Base-by-base conservation (phyloP, 2,113 vertebrate genomes). In the Campylomormyrus tamandua region DNA sequence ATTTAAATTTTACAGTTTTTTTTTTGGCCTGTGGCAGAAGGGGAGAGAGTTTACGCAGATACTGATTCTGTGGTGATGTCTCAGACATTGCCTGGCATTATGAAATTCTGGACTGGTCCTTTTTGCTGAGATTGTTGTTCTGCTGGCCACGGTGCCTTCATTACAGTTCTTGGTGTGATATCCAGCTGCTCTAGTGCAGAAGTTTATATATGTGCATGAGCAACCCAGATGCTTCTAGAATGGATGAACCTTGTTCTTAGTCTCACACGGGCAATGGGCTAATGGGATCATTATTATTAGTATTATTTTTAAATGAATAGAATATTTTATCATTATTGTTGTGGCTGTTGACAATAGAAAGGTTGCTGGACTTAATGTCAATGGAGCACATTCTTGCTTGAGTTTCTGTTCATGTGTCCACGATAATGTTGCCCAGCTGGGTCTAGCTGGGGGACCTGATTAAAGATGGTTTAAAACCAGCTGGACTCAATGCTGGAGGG, bases 391-490 rank as follows among this genome's bases (percentile, higher is more conserved):
- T 80, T 80, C 35, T 15, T 80, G 74, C 74, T 80, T 80, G 74
- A 39, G 74, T 80, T 80, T 42, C 74, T 80, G 74, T 42, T 39
- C 74, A 35, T 42, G 74, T 80, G 74, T 80, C 31, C 17, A 39
- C 2, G 35, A 35, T 80, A 80, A 80, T 80, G 74, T 6, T 48
- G 24, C 45, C 83, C 83, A 84, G 83, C 45, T 46, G 45, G 19
- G 24, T 84, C 45, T 84, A 24, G 10, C 21, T 84, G 83, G 83
- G 19, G 83, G 83, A 48, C 39, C 42, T 84, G 83, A 84, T 84
- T 46, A 84, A 48, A 84, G 45, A 48, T 42, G 21, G 83, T 80
- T 80, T 84, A 84, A 84, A 84, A 84, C 39, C 83, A 84, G 42
- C 83, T 84, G 83, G 83, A 42, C 83, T 84, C 15, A 84, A 4